Percentiles rank a stretch among this genome's conserved stretches.
phyloP scores from a whole-genome alignment of 2,888 invertebrate genomes.

The Ophion ventricosus region DNA sequence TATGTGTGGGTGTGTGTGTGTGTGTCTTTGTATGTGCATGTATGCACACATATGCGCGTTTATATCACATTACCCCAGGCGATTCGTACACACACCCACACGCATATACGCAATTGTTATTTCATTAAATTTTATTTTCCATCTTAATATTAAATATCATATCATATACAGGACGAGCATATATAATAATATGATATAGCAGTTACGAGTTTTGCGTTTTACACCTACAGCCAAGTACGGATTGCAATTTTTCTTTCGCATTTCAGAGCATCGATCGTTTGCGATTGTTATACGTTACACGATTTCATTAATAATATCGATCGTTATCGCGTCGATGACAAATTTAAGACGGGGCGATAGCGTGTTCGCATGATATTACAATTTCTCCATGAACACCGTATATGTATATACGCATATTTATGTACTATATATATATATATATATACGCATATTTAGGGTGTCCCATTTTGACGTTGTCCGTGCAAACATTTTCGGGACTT shows the following conservation, averaged over 20 bases:
- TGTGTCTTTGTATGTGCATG: background rate
- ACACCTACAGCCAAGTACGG: slow-evolving; percentile 63
- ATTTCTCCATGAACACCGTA: slow-evolving; percentile 53
- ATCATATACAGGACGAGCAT: slow-evolving; percentile 63
- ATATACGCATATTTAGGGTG: slow-evolving; percentile 9
- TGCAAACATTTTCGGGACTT: too few species aligned
- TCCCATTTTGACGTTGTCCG: slow-evolving; percentile 3
- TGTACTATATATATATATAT: slow-evolving; percentile 39
- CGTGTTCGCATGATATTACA: slow-evolving; percentile 58
- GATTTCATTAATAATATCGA: slow-evolving; percentile 40
- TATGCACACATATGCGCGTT: background rate
- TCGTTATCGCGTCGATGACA: slow-evolving; percentile 41
- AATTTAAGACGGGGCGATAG: slow-evolving; percentile 48
- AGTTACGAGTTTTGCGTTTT: slow-evolving; percentile 65
- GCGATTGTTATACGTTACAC: slow-evolving; percentile 36
- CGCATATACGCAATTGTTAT: slow-evolving; percentile 35
- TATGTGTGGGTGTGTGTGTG: slow-evolving; percentile 35
- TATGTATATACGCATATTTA: slow-evolving; percentile 49
- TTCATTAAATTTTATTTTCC: slow-evolving; percentile 15
- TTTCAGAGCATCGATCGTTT: slow-evolving; percentile 44
- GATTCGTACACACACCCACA: slow-evolving; percentile 33
- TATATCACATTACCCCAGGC: slow-evolving; percentile 11
- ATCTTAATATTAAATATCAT: slow-evolving; percentile 58
- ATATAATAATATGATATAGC: slow-evolving; percentile 63
- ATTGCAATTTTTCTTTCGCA: slow-evolving; percentile 38